Conservation (phyloP, 1,140 invertebrate species). For the Drosophila mojavensis region DNA sequence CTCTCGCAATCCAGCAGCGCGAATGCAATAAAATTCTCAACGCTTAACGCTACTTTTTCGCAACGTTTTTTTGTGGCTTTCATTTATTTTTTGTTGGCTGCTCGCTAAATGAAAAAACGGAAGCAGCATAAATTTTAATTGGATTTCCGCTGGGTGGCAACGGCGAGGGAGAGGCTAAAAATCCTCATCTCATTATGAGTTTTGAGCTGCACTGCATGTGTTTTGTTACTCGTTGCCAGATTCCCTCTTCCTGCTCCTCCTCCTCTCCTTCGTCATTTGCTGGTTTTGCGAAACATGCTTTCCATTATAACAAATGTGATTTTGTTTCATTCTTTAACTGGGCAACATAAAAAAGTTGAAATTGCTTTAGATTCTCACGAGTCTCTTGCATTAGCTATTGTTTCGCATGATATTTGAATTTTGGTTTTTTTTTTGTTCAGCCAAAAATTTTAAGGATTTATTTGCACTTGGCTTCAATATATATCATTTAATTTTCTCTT, state of each 20-base stretch:
- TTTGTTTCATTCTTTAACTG: slow-evolving; percentile 27
- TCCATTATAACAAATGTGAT: slow-evolving; percentile 10
- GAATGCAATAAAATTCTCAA: slow-evolving; percentile 38
- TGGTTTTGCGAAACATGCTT: not conserved
- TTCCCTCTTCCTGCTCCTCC: slow-evolving; percentile 2
- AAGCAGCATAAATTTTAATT: slow-evolving; percentile 72
- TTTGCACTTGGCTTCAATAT: too few relatives aligned
- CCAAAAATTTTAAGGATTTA: too few relatives aligned
- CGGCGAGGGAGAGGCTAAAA: slow-evolving; percentile 5
- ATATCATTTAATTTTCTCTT: too few relatives aligned
- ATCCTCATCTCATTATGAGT: slow-evolving; percentile 39
- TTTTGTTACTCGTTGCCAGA: slow-evolving; percentile 1
- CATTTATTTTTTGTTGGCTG: slow-evolving; percentile 10
- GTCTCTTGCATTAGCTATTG: slow-evolving; percentile 4
- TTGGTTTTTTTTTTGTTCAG: too few relatives aligned
- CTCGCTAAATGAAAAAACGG: slow-evolving; percentile 34
- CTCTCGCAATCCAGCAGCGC: not conserved
- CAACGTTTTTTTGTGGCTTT: slow-evolving; percentile 18
- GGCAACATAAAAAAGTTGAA: slow-evolving; percentile 15
- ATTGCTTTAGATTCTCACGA: slow-evolving; percentile 33
- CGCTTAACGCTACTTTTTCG: slow-evolving; percentile 28
- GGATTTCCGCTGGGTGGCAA: slow-evolving; percentile 57
- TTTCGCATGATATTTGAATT: not conserved
- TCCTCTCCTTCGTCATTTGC: not conserved
- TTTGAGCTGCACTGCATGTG: slow-evolving; percentile 37